phyloP scores from a whole-genome alignment of 1,140 invertebrate species.

The Listronotus oregonensis region DNA sequence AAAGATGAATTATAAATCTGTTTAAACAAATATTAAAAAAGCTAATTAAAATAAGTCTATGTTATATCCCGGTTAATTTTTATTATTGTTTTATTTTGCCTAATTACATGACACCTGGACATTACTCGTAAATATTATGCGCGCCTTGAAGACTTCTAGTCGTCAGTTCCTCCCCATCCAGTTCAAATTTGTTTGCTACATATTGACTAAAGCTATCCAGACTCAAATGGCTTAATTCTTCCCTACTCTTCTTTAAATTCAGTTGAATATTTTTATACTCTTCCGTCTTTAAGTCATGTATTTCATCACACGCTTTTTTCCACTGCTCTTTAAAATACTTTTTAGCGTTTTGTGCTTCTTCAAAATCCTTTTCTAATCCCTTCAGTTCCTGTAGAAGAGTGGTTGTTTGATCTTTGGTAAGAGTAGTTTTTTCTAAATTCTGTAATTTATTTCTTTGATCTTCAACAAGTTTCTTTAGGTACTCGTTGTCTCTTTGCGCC shows the following conservation, averaged over 20 bases:
- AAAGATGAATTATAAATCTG: too few relatives aligned
- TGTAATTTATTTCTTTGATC: conserved; percentile 55
- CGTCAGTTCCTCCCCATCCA: neutral
- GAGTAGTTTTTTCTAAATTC: conserved; percentile 53
- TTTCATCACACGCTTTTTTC: conserved; percentile 59
- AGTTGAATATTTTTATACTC: conserved; percentile 56
- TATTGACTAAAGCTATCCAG: conserved; percentile 33
- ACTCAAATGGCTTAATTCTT: conserved; percentile 54
- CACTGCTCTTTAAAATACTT: conserved; percentile 62
- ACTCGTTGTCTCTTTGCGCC: conserved; percentile 57
- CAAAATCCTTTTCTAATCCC: conserved; percentile 59
- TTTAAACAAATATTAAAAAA: too few relatives aligned
- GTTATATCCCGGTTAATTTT: too few relatives aligned
- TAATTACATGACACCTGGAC: neutral
- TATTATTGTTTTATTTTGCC: too few relatives aligned
- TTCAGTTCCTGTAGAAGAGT: conserved; percentile 58
- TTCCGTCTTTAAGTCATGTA: conserved; percentile 59
- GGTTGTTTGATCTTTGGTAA: conserved; percentile 58
- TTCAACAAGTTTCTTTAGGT: conserved; percentile 52
- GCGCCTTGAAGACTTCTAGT: conserved; percentile 8
- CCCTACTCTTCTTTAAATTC: conserved; percentile 57
- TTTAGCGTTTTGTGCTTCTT: conserved; percentile 57
- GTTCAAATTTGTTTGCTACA: conserved; percentile 4
- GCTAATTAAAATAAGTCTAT: too few relatives aligned
- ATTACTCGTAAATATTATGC: neutral